These are phyloP conservation scores for Hipparchia sbordonii DNA, from an alignment of 2,888 invertebrate species.

Conservation along the genomic window DNA sequence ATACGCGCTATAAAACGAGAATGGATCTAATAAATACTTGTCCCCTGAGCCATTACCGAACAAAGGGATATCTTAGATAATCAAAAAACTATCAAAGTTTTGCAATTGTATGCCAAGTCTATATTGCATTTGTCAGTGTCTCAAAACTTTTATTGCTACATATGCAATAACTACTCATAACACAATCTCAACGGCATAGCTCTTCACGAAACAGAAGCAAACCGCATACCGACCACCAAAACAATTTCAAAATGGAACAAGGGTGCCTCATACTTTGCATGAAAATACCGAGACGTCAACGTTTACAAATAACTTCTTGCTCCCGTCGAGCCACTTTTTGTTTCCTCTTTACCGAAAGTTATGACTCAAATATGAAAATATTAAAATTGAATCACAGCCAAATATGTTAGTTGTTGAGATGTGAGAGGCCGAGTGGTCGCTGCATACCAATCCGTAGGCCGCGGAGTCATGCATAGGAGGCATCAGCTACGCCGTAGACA, in stretches of 20 bases:
- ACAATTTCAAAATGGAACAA: constrained; percentile 74
- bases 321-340: constrained; percentile 69
- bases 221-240: constrained; percentile 66
- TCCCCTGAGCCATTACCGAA: constrained; percentile 19
- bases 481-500: constrained; percentile 66
- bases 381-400: constrained; percentile 78
- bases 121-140: constrained; percentile 78
- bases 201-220: constrained; percentile 63
- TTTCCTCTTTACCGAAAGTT: constrained; percentile 72
- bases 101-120: constrained; percentile 42
- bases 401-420: constrained; percentile 74
- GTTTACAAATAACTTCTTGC: constrained; percentile 77
- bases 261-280: constrained; percentile 69
- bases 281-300: constrained; percentile 77
- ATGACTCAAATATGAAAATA: constrained; percentile 78
- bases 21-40: constrained; percentile 22
- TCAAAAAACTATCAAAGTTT: constrained; percentile 39
- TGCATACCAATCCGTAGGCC: constrained; percentile 66
- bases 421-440: constrained; percentile 57
- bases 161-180: constrained; percentile 64
- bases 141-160: constrained; percentile 75
- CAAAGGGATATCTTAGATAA: constrained; percentile 25
- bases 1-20: constrained; percentile 6
- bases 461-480: constrained; percentile 43
- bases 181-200: constrained; percentile 62